Evolutionary conservation across 2,888 invertebrate genomes (phyloP), one percentile per base, ranked within the genome.

Genomic region (Unio pictorum): DNA sequence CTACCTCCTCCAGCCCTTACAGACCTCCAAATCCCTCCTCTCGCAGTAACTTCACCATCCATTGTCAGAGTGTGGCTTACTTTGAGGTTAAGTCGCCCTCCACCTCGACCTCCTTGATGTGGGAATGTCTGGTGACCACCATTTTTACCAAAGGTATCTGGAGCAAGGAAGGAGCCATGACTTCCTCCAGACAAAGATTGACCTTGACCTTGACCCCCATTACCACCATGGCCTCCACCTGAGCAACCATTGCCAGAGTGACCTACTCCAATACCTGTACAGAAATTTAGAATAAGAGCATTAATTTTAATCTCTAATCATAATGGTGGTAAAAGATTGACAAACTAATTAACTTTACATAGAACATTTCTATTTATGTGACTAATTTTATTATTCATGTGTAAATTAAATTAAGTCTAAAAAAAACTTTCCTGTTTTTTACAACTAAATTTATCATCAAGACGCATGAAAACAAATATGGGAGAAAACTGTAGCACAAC

Each of bases 191-290:
- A 76, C 8, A 63, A 34, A 18, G 62, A 28, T 59, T 75, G 71
- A 30, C 69, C 74, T 71, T 80, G 74, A 73, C 82, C 85, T 73
- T 77, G 78, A 69, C 85, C 84, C 63, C 84, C 85, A 69, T 78
- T 79, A 3, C 84, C 83, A 66, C 81, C 84, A 69, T 85, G 84
- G 66, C 85, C 84, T 58, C 74, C 85, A 15, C 85, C 85, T 11
- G 85, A 83, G 55, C 80, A 77, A 8, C 81, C 82, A 28, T 18
- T n/a, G 30, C 34, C 34, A 34, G 34, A 34, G 34, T 34, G 34
- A 34, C 34, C 34, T 34, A 34, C 34, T 34, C 34, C 34, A 34
- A 34, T 34, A 34, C 34, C 34, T 34, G 34, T 34, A 34, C 5
- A 34, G 34, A 34, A 34, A 5, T 34, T 34, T 34, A 7, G 5